Evolutionary conservation across 53 echinoderm and acorn worm species (phyloP).

Genomic region (Paracentrotus lividus): DNA sequence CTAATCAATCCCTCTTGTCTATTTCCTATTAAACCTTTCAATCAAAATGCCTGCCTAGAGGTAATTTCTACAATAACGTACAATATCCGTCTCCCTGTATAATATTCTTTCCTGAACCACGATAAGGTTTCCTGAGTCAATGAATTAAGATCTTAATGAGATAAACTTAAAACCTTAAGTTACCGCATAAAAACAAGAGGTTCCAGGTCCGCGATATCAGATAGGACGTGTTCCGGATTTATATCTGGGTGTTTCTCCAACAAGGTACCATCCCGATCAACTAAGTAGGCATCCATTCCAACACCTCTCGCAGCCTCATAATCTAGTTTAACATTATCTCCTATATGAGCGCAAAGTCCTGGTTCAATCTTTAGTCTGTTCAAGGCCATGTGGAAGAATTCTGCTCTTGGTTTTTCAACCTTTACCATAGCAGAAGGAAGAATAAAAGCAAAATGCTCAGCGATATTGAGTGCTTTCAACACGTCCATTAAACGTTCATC

Average conservation of each 20-base stretch:
- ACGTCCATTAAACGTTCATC: conserved; percentile 81
- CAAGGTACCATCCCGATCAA: conserved; percentile 81
- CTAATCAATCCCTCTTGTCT: no score
- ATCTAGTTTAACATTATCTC: conserved; percentile 84
- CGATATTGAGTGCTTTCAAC: conserved; percentile 76
- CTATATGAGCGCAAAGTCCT: conserved; percentile 82
- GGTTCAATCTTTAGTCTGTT: conserved; percentile 78
- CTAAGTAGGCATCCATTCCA: conserved; percentile 84
- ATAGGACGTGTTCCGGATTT: conserved; percentile 70
- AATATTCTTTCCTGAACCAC: no score
- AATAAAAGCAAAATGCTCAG: conserved; percentile 86
- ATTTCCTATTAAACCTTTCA: no score
- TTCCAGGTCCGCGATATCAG: conserved; percentile 80
- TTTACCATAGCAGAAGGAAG: conserved; percentile 78
- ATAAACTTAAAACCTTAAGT: no score
- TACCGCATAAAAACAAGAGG: conserved; percentile 48
- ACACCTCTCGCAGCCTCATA: conserved; percentile 79
- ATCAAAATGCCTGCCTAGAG: no score
- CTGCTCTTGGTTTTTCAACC: conserved; percentile 79
- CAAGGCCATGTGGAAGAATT: conserved; percentile 85
- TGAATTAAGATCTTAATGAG: no score
- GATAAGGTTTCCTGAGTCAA: no score
- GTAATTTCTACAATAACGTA: no score
- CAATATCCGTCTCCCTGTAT: no score
- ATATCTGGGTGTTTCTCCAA: conserved; percentile 71